Conservation (phyloP, 2,888 invertebrate genomes). For the Ctenicera cuprea region DNA sequence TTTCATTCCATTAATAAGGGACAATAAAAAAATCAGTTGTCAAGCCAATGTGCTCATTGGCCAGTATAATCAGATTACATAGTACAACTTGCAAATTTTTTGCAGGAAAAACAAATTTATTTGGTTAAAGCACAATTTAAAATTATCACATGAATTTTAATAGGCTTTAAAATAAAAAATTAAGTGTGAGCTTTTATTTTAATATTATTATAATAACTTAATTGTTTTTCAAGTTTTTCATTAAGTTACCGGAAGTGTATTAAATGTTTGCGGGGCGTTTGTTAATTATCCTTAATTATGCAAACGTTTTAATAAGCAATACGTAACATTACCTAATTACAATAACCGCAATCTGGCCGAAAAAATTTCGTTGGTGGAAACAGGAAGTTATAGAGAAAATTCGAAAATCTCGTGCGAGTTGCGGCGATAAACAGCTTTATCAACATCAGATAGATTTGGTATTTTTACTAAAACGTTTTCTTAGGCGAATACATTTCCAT, state of each 20-base stretch:
- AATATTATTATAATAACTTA: not conserved
- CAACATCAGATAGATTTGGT: constrained; percentile 35
- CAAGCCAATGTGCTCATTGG: too few species aligned
- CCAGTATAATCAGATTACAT: too few species aligned
- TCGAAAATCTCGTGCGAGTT: constrained; percentile 11
- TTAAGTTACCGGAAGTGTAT: not conserved
- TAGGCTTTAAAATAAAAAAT: too few species aligned
- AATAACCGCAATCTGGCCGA: not conserved
- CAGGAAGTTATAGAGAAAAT: constrained; percentile 7
- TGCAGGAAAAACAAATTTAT: too few species aligned
- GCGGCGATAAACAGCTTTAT: constrained; percentile 31
- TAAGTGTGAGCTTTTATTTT: too few species aligned
- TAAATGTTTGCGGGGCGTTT: not conserved
- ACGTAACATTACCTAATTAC: constrained; percentile 16
- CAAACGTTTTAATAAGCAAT: constrained; percentile 24
- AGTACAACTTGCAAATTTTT: too few species aligned
- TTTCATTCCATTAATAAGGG: too few species aligned
- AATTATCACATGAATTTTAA: too few species aligned
- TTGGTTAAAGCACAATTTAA: too few species aligned
- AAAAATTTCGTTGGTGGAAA: not conserved
- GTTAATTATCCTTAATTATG: constrained; percentile 12
- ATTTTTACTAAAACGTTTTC: constrained; percentile 37
- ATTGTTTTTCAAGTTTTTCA: not conserved
- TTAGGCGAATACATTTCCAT: constrained; percentile 29
- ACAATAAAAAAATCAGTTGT: too few species aligned